phyloP scores from a whole-genome alignment of 1,140 invertebrate genomes.

The Mactra quadrangularis region DNA sequence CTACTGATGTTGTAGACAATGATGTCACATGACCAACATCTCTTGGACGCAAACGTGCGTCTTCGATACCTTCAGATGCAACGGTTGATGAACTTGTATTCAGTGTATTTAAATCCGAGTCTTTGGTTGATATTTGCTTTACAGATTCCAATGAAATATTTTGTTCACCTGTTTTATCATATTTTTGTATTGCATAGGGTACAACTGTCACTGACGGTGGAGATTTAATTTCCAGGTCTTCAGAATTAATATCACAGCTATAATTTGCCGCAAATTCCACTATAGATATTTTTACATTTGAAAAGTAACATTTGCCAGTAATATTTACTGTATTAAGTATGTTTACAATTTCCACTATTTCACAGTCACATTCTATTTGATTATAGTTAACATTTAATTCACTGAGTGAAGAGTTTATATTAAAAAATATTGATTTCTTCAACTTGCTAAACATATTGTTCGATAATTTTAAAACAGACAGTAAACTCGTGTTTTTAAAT shows the following conservation, averaged over 20 bases:
- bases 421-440: slow-evolving; percentile 11
- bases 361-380: slow-evolving; percentile 34
- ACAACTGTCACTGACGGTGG: neutral
- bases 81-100: neutral
- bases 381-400: slow-evolving; percentile 33
- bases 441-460: slow-evolving; percentile 30
- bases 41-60: neutral
- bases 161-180: neutral
- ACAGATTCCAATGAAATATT: neutral
- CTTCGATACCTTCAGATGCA: neutral
- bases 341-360: slow-evolving; percentile 2
- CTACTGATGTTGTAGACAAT: neutral
- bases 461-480: slow-evolving; percentile 29
- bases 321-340: neutral
- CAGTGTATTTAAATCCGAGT: neutral
- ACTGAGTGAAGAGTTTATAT: slow-evolving; percentile 31
- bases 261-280: slow-evolving; percentile 17
- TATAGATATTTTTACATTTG: slow-evolving; percentile 8
- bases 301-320: slow-evolving; percentile 15
- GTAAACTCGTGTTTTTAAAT: slow-evolving; percentile 6
- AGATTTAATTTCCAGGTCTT: no score
- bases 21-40: neutral
- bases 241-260: no score
- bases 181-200: neutral
- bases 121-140: neutral